Conservation (phyloP, 2,113 vertebrate species). For the Phodopus roborovskii region DNA sequence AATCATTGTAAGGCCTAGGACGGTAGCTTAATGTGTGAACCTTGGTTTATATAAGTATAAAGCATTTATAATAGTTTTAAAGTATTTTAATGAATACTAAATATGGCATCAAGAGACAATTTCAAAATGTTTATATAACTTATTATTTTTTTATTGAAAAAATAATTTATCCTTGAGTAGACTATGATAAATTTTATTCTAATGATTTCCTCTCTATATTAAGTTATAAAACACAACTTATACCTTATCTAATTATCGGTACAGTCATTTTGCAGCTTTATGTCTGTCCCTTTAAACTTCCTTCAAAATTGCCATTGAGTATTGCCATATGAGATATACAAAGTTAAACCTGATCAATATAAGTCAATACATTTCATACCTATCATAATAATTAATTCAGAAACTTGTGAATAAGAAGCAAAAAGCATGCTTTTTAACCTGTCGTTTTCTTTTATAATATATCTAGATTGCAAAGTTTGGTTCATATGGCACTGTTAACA, state of each 20-base stretch:
- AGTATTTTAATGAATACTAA: background rate
- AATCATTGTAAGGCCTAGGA: background rate
- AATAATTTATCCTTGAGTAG: background rate
- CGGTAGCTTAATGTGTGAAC: background rate
- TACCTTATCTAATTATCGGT: too few species aligned
- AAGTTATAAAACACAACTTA: background rate
- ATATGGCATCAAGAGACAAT: background rate
- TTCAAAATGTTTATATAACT: background rate
- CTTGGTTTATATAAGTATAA: background rate
- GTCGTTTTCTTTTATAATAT: background rate
- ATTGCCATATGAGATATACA: fast-evolving
- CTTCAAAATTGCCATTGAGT: background rate
- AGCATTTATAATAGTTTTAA: background rate
- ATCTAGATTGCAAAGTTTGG: background rate
- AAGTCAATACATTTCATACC: background rate
- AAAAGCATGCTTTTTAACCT: background rate
- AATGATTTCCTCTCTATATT: background rate
- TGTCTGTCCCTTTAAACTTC: fast-evolving
- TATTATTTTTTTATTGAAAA: background rate
- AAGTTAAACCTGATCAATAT: background rate
- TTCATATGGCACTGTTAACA: background rate
- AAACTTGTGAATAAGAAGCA: background rate
- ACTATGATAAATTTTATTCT: background rate
- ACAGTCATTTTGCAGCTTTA: fast-evolving
- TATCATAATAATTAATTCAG: background rate